Evolutionary conservation across 2,113 vertebrate species (phyloP).

Genomic region (Colinus virginianus): DNA sequence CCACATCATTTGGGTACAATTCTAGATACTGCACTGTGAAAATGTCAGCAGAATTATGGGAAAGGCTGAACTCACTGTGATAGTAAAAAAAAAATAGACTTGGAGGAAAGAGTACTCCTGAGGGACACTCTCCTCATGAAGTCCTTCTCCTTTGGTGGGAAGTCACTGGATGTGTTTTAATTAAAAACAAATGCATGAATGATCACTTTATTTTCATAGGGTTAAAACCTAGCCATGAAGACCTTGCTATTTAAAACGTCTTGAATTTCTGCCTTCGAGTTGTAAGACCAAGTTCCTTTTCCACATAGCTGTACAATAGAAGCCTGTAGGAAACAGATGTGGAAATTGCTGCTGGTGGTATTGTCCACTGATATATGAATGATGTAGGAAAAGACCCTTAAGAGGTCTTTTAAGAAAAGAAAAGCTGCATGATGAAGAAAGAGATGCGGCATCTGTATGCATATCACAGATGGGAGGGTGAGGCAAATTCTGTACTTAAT

Average conservation of each 20-base stretch:
- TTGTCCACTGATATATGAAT: neutral
- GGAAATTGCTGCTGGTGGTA: neutral
- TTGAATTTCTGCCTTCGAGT: neutral
- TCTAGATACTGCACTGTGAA: neutral
- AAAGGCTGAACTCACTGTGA: fast-evolving
- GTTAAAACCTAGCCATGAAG: neutral
- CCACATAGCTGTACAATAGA: neutral
- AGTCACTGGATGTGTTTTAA: neutral
- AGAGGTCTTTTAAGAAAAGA: neutral
- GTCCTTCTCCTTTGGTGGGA: neutral
- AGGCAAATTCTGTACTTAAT: neutral
- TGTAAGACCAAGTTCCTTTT: neutral
- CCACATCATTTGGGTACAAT: neutral
- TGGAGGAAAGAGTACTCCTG: neutral
- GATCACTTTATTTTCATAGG: neutral
- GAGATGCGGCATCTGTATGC: neutral
- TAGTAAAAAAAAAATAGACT: neutral
- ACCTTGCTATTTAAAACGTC: neutral
- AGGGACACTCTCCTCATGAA: neutral
- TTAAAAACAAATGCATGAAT: neutral
- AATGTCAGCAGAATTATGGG: neutral
- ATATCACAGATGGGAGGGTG: neutral
- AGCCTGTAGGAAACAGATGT: neutral
- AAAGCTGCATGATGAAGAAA: neutral
- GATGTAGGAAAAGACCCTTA: neutral